phyloP scores from a whole-genome alignment of 1,140 invertebrate species.

The Papilio glaucus region DNA sequence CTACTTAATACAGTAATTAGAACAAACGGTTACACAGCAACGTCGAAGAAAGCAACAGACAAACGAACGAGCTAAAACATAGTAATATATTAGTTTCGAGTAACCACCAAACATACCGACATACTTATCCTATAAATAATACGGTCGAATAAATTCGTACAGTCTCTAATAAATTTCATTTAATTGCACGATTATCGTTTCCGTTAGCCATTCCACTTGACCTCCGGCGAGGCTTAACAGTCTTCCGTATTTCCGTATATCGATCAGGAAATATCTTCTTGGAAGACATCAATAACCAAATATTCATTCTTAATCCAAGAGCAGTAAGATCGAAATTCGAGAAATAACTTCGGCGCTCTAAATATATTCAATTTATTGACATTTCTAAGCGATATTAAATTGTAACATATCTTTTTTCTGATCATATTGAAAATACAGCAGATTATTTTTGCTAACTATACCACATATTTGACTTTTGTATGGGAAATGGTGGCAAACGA shows the following conservation, averaged over 20 bases:
- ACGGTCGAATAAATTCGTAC: slow-evolving; percentile 24
- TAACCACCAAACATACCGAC: too few species aligned
- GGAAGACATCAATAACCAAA: neutral
- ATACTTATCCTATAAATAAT: neutral
- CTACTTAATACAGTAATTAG: too few species aligned
- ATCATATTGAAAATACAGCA: neutral
- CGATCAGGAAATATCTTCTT: slow-evolving; percentile 10
- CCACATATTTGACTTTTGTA: neutral
- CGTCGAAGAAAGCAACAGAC: too few species aligned
- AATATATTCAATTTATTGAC: slow-evolving; percentile 2
- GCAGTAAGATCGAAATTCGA: neutral
- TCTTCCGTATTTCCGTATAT: slow-evolving; percentile 32
- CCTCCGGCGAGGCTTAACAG: slow-evolving; percentile 15
- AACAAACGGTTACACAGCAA: too few species aligned
- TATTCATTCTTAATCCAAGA: neutral
- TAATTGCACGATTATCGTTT: slow-evolving; percentile 33
- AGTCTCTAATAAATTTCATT: slow-evolving; percentile 27
- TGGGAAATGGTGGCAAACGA: too few species aligned
- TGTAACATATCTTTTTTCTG: neutral
- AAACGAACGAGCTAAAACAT: too few species aligned
- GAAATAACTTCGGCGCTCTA: neutral
- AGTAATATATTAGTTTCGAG: too few species aligned
- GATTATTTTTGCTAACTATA: neutral
- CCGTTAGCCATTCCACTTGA: slow-evolving; percentile 20
- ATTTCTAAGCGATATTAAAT: neutral